Conservation (phyloP, 2,113 vertebrate genomes). For the Neotragus moschatus region DNA sequence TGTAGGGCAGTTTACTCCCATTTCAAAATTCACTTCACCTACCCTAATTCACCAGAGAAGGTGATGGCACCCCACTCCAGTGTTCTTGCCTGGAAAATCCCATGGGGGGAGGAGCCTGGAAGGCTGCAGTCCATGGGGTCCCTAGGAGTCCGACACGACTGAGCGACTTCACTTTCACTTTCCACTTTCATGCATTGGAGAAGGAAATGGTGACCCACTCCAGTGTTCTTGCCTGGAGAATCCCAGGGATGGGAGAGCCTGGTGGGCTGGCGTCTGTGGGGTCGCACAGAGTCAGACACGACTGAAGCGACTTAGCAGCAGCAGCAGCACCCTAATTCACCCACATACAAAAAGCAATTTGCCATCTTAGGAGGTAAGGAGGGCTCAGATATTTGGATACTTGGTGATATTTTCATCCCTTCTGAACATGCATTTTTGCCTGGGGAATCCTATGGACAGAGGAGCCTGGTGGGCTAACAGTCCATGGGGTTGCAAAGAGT, state of each 20-base stretch:
- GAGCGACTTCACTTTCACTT: too few species aligned
- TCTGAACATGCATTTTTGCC: not conserved
- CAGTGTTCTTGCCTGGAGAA: too few species aligned
- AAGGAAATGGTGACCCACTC: too few species aligned
- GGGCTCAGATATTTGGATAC: not conserved
- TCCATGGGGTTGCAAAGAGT: not conserved
- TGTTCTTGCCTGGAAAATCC: too few species aligned
- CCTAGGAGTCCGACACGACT: too few species aligned
- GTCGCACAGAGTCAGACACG: rapidly evolving
- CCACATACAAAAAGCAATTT: not conserved
- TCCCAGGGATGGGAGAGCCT: too few species aligned
- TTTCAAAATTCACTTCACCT: not conserved
- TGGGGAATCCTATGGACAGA: not conserved
- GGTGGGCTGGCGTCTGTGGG: too few species aligned
- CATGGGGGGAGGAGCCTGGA: rapidly evolving
- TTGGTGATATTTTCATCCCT: not conserved
- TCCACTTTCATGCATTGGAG: too few species aligned
- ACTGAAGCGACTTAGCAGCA: too few species aligned
- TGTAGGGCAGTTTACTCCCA: not conserved
- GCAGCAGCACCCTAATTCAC: not conserved
- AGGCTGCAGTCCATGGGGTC: too few species aligned
- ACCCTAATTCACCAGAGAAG: not conserved
- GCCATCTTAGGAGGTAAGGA: not conserved
- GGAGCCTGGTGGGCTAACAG: not conserved
- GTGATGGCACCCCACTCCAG: too few species aligned